Percentiles rank a stretch among this genome's conserved stretches.
Conservation (phyloP, 2,113 vertebrate species). For the Trochalopteron elliotii region DNA sequence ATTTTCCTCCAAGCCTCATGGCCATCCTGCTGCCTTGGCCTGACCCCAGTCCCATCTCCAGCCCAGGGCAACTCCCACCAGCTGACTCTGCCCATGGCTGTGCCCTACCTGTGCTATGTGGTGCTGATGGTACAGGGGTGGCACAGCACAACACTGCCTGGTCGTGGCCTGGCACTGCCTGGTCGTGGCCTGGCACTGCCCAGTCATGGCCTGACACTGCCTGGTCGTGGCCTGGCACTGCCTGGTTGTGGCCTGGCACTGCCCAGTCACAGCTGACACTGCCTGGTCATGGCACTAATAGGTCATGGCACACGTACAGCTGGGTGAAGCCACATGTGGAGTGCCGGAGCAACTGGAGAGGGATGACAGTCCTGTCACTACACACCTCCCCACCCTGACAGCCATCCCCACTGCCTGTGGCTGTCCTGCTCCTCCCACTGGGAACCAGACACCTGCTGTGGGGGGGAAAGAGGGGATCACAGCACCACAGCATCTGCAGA, state of each 20-base stretch:
- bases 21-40: not conserved
- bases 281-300: rapidly evolving
- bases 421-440: not conserved
- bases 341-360: not conserved
- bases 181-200: not conserved
- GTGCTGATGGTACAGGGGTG: not conserved
- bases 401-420: not conserved
- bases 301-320: rapidly evolving
- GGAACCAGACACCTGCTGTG: not conserved
- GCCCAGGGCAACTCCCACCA: not conserved
- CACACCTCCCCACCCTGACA: not conserved
- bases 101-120: rapidly evolving
- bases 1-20: not conserved
- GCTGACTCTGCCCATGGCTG: rapidly evolving
- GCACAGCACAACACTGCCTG: not conserved
- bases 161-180: not conserved
- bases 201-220: not conserved
- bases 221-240: not conserved
- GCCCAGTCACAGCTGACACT: not conserved
- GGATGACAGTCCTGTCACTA: not conserved
- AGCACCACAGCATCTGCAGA: not conserved
- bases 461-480: not conserved
- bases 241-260: not conserved
- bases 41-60: not conserved
- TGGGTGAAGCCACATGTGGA: not conserved